Evolutionary conservation across 2,113 vertebrate species (phyloP).

Genomic region (Cyphomyrus plagiostoma): DNA sequence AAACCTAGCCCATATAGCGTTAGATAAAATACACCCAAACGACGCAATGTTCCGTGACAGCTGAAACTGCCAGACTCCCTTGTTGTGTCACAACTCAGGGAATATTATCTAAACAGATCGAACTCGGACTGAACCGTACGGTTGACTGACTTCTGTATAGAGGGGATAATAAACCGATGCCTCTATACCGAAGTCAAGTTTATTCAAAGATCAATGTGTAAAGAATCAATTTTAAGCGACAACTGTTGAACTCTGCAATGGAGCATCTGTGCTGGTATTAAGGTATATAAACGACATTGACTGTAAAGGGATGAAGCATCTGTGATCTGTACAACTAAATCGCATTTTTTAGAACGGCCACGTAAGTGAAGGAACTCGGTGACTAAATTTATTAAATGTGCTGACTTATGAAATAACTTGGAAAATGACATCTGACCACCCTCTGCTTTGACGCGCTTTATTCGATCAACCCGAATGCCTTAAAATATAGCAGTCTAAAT

Average conservation of each 20-base stretch:
- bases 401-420: not conserved
- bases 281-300: not conserved
- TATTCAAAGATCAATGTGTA: not conserved
- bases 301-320: not conserved
- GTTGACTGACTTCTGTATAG: not conserved
- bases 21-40: not conserved
- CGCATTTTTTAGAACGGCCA: not conserved
- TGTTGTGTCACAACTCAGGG: not conserved
- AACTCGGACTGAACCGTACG: not conserved
- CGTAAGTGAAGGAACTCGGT: not conserved
- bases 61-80: not conserved
- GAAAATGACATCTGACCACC: too few relatives aligned
- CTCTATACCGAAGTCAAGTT: not conserved
- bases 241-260: not conserved
- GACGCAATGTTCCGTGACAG: not conserved
- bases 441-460: not conserved
- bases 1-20: not conserved
- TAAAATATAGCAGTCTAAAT: not conserved
- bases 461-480: not conserved
- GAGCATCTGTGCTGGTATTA: not conserved
- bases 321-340: not conserved
- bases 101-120: not conserved
- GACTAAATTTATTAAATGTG: not conserved
- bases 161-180: not conserved
- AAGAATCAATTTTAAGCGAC: not conserved